These are phyloP conservation scores for Polymixis flavicincta DNA, from an alignment of 2,888 invertebrate species.

Conservation along the genomic window DNA sequence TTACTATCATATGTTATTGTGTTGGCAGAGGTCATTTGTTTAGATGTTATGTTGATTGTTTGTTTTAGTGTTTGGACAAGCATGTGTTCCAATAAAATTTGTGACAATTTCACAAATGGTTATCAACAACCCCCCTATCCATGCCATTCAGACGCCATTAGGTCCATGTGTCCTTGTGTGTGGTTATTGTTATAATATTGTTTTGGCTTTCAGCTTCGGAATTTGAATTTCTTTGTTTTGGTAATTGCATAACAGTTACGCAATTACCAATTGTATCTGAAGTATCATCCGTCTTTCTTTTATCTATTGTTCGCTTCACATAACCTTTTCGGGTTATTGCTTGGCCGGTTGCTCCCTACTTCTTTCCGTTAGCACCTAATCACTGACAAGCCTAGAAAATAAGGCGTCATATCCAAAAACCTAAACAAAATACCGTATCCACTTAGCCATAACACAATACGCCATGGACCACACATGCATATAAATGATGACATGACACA, in stretches of 20 bases:
- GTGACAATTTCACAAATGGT: not conserved
- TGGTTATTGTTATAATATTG: not conserved
- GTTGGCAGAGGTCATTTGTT: constrained; percentile 27
- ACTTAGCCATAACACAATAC: constrained; percentile 51
- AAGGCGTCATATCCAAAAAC: constrained; percentile 32
- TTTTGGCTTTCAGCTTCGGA: not conserved
- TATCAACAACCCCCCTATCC: not conserved
- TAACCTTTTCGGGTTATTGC: not conserved
- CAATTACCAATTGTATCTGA: not conserved
- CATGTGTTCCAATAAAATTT: not conserved
- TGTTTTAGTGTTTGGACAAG: constrained; percentile 16
- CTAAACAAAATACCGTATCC: constrained; percentile 37
- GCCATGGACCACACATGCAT: constrained; percentile 39
- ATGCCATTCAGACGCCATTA: not conserved
- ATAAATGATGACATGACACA: constrained; percentile 59
- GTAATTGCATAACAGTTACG: not conserved
- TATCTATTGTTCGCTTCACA: too few relatives aligned
- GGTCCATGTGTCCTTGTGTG: not conserved
- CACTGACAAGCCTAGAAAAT: constrained; percentile 10
- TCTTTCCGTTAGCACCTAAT: not conserved
- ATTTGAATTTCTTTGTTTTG: not conserved
- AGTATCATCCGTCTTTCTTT: not conserved
- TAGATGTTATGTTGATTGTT: constrained; percentile 21
- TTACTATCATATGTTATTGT: constrained; percentile 53
- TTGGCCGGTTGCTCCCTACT: not conserved